Conservation (phyloP, 2,797 vertebrate genomes). For the Cyprinodon diabolis region DNA sequence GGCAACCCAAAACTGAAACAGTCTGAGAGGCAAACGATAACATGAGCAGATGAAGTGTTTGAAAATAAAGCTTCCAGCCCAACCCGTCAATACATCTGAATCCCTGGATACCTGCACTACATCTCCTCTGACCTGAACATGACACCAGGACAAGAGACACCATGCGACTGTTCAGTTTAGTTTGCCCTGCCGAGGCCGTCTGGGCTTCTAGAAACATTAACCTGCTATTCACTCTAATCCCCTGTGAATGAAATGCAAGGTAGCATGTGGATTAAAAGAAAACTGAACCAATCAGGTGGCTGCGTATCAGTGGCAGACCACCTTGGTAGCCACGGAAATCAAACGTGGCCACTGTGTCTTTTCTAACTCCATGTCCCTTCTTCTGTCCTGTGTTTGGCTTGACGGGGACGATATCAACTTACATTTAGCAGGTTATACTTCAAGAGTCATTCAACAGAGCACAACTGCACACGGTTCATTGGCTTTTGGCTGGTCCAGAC, state of each 20-base stretch:
- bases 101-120: constrained; percentile 53
- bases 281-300: constrained; percentile 38
- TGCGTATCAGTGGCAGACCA: constrained; percentile 68
- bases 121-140: constrained; percentile 67
- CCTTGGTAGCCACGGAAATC: constrained; percentile 38
- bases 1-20: constrained; percentile 6
- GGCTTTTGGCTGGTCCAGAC: constrained; percentile 59
- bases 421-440: constrained; percentile 58
- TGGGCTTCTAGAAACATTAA: constrained; percentile 64
- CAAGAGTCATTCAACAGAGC: constrained; percentile 64
- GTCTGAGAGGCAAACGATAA: constrained; percentile 11
- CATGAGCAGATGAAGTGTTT: constrained; percentile 7
- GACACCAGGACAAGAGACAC: constrained; percentile 68
- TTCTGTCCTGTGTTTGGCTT: constrained; percentile 54
- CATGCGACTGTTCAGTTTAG: constrained; percentile 68
- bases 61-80: constrained; percentile 25
- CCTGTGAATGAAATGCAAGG: constrained; percentile 53
- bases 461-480: constrained; percentile 66
- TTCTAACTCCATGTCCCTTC: constrained; percentile 59
- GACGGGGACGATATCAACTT: constrained; percentile 57
- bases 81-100: constrained; percentile 27
- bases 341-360: constrained; percentile 38
- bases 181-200: constrained; percentile 62
- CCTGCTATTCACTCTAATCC: constrained; percentile 64
- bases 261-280: constrained; percentile 57